Evolutionary conservation across 2,113 vertebrate species (phyloP).

Genomic region (Notothenia coriiceps): DNA sequence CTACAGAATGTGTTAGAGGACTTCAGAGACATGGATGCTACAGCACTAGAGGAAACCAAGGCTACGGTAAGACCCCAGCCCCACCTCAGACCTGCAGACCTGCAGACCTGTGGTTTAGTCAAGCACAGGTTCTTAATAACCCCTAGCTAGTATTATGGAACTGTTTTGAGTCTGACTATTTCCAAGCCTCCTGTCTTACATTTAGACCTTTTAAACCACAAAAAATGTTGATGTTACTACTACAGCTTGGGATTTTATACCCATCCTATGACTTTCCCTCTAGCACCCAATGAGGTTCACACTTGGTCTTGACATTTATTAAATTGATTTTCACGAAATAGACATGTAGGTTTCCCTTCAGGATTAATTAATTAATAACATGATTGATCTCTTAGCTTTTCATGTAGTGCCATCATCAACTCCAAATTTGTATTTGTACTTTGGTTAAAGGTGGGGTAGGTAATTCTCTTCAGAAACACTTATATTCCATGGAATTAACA

Average conservation of each 20-base stretch:
- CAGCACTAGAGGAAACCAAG: constrained; percentile 78
- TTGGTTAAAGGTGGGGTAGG: background rate
- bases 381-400: background rate
- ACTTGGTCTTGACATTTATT: background rate
- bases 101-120: background rate
- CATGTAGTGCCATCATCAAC: background rate
- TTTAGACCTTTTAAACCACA: background rate
- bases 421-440: background rate
- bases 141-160: background rate
- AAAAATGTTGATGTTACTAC: background rate
- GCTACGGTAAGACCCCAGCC: constrained; percentile 68
- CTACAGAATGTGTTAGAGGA: constrained; percentile 81
- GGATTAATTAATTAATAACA: background rate
- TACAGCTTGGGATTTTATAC: background rate
- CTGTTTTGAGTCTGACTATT: constrained; percentile 9
- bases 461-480: too few relatives aligned
- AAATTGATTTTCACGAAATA: background rate
- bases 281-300: background rate
- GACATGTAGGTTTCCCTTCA: background rate
- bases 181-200: background rate
- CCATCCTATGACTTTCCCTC: background rate
- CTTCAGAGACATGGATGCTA: constrained; percentile 80
- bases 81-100: background rate
- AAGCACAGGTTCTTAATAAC: background rate
- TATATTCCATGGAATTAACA: too few relatives aligned